Evolutionary conservation across 2,888 invertebrate genomes (phyloP).

Genomic region (Stenichneumon culpator): DNA sequence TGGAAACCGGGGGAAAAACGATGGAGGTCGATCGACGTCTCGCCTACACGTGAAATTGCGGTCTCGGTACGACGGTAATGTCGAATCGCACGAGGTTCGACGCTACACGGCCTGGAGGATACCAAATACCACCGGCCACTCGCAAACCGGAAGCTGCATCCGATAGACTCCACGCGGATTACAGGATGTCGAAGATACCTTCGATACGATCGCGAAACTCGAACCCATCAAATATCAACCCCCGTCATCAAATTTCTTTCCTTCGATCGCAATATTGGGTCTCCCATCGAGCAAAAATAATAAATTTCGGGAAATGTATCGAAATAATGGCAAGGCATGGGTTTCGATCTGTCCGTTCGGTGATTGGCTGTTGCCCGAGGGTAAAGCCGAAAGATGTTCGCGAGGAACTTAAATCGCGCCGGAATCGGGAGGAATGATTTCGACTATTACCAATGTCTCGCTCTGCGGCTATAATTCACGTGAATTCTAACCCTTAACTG

Average conservation of each 20-base stretch:
- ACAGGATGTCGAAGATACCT: slow-evolving; percentile 9
- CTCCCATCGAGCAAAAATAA: background rate
- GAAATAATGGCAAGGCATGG: background rate
- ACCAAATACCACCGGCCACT: slow-evolving; percentile 6
- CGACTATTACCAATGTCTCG: too few species aligned
- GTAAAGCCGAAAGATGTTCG: too few species aligned
- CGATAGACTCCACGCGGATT: background rate
- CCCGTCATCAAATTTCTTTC: background rate
- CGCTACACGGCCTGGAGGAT: background rate
- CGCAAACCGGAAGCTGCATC: slow-evolving; percentile 28
- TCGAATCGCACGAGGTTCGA: slow-evolving; percentile 33
- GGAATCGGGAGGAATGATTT: too few species aligned
- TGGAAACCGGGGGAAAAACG: slow-evolving; percentile 10
- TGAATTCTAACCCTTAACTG: too few species aligned
- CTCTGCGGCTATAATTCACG: too few species aligned
- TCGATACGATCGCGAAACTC: slow-evolving; percentile 3
- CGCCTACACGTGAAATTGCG: slow-evolving; percentile 30
- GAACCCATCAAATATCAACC: slow-evolving; percentile 1
- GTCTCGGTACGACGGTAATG: slow-evolving; percentile 6
- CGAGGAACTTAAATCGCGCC: too few species aligned
- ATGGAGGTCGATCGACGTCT: slow-evolving; percentile 47
- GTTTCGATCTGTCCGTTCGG: too few species aligned
- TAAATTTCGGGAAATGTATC: background rate
- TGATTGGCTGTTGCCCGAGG: too few species aligned
- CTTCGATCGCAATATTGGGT: background rate